These are phyloP conservation scores for Emys orbicularis DNA, from an alignment of 2,797 vertebrate genomes.

Conservation along the genomic window DNA sequence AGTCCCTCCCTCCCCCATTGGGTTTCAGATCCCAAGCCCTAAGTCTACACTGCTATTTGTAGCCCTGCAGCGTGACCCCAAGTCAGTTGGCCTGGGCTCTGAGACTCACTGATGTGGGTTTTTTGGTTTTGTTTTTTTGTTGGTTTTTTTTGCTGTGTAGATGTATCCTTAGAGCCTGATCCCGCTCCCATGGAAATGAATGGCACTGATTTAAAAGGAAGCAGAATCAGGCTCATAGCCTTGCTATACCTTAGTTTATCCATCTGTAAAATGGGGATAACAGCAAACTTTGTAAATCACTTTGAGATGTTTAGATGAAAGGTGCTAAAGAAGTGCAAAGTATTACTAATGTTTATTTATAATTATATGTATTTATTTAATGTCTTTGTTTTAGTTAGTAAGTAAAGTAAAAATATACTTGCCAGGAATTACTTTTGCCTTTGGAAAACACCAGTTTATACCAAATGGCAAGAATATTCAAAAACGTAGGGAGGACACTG, in stretches of 20 bases:
- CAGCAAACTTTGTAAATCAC: not conserved
- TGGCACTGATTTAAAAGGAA: not conserved
- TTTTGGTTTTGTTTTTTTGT: not conserved
- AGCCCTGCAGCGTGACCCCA: not conserved
- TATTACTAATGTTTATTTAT: constrained; percentile 8
- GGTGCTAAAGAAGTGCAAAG: constrained; percentile 52
- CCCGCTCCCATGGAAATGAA: not conserved
- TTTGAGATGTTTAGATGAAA: constrained; percentile 3
- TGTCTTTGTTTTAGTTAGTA: constrained; percentile 21
- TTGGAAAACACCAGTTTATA: not conserved
- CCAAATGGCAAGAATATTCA: not conserved
- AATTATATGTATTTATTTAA: not conserved
- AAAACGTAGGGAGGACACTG: not conserved
- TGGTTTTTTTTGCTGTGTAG: not conserved
- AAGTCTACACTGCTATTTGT: not conserved
- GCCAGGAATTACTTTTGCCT: not conserved
- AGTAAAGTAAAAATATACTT: not conserved
- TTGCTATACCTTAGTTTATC: constrained; percentile 35
- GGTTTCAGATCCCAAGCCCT: not conserved
- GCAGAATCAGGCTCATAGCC: not conserved
- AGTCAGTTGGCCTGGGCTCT: not conserved
- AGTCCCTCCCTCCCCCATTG: not conserved
- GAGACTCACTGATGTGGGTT: not conserved
- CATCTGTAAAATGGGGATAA: not conserved
- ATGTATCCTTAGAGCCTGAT: not conserved